Evolutionary conservation across 2,797 vertebrate species (phyloP).

Genomic region (Chromobotia macracanthus): DNA sequence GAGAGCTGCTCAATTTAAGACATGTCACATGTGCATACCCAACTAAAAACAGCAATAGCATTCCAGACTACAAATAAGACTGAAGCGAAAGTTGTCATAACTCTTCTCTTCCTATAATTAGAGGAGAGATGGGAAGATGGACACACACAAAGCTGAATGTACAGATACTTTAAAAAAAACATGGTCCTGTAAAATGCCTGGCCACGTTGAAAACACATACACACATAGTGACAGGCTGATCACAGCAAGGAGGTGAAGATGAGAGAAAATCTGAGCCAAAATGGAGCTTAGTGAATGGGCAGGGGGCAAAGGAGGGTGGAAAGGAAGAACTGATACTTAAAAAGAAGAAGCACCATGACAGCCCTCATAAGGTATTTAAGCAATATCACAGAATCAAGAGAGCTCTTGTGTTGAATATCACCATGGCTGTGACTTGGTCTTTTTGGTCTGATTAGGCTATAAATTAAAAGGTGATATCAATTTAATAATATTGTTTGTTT

Average conservation of each 20-base stretch:
- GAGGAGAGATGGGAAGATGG: background rate
- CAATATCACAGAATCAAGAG: too few relatives aligned
- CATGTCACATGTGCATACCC: conserved; percentile 72
- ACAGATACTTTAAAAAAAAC: background rate
- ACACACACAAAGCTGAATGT: background rate
- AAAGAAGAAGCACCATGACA: background rate
- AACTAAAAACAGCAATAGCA: conserved; percentile 71
- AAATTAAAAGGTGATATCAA: too few relatives aligned
- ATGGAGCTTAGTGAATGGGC: background rate
- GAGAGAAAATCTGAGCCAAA: conserved; percentile 15
- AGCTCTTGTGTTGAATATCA: too few relatives aligned
- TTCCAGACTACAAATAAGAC: conserved; percentile 36
- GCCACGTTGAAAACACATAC: conserved; percentile 27
- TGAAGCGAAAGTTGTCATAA: conserved; percentile 17
- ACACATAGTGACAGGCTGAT: conserved; percentile 22
- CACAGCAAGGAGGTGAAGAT: conserved; percentile 16
- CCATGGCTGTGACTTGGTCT: too few relatives aligned
- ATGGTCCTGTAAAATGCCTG: too few relatives aligned
- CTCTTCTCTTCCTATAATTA: conserved; percentile 51
- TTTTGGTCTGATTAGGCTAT: too few relatives aligned
- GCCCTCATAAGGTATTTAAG: too few relatives aligned
- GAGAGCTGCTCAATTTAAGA: conserved; percentile 65
- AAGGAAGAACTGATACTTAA: background rate
- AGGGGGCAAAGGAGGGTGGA: background rate
- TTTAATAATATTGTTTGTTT: too few relatives aligned